These are phyloP conservation scores for Conomelus anceps DNA, from an alignment of 2,888 invertebrate species.

Conservation along the genomic window DNA sequence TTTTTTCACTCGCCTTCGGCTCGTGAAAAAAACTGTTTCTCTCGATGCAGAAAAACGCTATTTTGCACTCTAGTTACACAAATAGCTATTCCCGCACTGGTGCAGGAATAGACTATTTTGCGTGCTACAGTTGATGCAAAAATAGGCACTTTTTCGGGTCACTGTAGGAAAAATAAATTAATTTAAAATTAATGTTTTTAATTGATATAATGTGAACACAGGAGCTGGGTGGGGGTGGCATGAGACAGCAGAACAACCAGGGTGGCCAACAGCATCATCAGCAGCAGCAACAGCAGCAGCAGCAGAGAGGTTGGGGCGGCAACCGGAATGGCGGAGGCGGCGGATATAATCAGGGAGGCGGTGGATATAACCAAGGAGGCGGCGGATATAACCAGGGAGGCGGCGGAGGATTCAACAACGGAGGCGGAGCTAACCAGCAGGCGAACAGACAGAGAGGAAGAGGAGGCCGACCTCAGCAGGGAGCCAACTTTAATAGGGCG, in stretches of 20 bases:
- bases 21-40: too few relatives aligned
- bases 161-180: too few relatives aligned
- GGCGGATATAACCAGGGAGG: conserved; percentile 35
- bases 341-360: conserved; percentile 27
- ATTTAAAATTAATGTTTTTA: too few relatives aligned
- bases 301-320: conserved; percentile 28
- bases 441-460: conserved; percentile 40
- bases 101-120: too few relatives aligned
- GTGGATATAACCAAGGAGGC: conserved; percentile 33
- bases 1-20: too few relatives aligned
- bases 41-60: too few relatives aligned
- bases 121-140: too few relatives aligned
- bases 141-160: too few relatives aligned
- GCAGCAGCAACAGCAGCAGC: neutral
- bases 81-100: too few relatives aligned
- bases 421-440: conserved; percentile 5
- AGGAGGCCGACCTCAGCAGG: neutral
- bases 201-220: too few relatives aligned
- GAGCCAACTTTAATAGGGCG: conserved; percentile 28
- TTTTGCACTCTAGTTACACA: too few relatives aligned
- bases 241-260: neutral
- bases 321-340: conserved; percentile 39
- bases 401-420: conserved; percentile 17
- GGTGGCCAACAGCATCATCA: neutral
- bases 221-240: too few relatives aligned